Percentiles rank a stretch among this genome's conserved stretches.
Conservation (phyloP, 2,888 invertebrate species). For the Argyresthia goedartella region DNA sequence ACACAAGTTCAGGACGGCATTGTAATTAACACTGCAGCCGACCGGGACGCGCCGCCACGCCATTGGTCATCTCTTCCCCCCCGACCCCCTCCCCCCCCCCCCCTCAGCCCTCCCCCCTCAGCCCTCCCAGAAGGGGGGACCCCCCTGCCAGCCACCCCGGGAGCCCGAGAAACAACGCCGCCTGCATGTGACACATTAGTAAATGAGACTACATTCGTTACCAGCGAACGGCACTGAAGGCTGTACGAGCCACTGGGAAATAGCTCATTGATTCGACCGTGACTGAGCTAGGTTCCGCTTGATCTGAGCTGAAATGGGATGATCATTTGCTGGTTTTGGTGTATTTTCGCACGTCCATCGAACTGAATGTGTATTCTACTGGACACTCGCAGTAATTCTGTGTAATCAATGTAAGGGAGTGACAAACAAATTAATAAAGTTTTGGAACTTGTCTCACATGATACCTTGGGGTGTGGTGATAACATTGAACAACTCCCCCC, state of each 20-base stretch:
- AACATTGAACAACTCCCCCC: no score
- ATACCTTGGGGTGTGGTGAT: no score
- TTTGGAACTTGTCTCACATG: no score
- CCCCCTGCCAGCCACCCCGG: not conserved
- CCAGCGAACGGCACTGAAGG: constrained; percentile 34
- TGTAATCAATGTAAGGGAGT: no score
- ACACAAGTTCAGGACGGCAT: constrained; percentile 11
- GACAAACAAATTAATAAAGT: no score
- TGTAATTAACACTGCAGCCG: constrained; percentile 55
- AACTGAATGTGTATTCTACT: no score
- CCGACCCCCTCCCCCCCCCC: constrained; percentile 18
- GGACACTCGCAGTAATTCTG: no score
- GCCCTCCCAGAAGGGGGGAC: not conserved
- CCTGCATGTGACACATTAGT: constrained; percentile 72
- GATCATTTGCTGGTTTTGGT: not conserved
- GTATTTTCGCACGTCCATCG: not conserved
- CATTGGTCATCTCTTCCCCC: constrained; percentile 59
- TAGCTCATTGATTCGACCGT: constrained; percentile 36
- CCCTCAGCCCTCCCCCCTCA: constrained; percentile 14
- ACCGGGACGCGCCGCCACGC: constrained; percentile 30
- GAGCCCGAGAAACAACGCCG: constrained; percentile 58
- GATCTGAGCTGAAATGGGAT: not conserved
- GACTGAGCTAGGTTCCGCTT: constrained; percentile 7
- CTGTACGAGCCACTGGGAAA: constrained; percentile 26
- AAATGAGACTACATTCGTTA: constrained; percentile 72